These are phyloP conservation scores for Cylas formicarius DNA, from an alignment of 1,140 invertebrate genomes.

Conservation along the genomic window DNA sequence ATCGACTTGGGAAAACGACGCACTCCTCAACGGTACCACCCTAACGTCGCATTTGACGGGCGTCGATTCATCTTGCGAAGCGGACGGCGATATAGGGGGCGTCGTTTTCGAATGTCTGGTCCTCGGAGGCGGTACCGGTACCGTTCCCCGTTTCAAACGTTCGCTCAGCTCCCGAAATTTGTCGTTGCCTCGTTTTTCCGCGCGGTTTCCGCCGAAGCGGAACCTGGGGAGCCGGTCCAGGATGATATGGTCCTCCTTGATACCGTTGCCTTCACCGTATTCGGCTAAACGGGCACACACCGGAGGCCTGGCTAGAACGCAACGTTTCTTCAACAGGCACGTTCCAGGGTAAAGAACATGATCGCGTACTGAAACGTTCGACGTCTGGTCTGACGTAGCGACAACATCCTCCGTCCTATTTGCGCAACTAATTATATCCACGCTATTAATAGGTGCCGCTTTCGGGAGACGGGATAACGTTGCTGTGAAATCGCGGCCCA, in stretches of 20 bases:
- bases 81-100: constrained; percentile 35
- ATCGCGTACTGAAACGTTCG: constrained; percentile 28
- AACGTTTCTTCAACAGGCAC: constrained; percentile 32
- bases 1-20: constrained; percentile 78
- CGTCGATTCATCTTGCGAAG: constrained; percentile 21
- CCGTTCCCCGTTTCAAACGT: constrained; percentile 51
- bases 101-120: constrained; percentile 34
- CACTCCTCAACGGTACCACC: constrained; percentile 59
- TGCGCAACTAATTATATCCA: constrained; percentile 43
- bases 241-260: constrained; percentile 39
- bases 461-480: constrained; percentile 34
- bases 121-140: constrained; percentile 43
- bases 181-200: constrained; percentile 50
- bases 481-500: constrained; percentile 36
- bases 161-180: constrained; percentile 69
- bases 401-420: constrained; percentile 42
- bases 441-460: constrained; percentile 37
- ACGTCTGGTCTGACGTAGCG: constrained; percentile 42
- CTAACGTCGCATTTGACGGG: constrained; percentile 24
- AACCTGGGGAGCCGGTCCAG: constrained; percentile 72
- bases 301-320: constrained; percentile 29
- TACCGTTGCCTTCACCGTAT: constrained; percentile 22
- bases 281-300: constrained; percentile 30
- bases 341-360: constrained; percentile 29
- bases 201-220: constrained; percentile 60